These are phyloP conservation scores for Drosophila setosimentum DNA, from an alignment of 2,888 invertebrate genomes.

Conservation along the genomic window DNA sequence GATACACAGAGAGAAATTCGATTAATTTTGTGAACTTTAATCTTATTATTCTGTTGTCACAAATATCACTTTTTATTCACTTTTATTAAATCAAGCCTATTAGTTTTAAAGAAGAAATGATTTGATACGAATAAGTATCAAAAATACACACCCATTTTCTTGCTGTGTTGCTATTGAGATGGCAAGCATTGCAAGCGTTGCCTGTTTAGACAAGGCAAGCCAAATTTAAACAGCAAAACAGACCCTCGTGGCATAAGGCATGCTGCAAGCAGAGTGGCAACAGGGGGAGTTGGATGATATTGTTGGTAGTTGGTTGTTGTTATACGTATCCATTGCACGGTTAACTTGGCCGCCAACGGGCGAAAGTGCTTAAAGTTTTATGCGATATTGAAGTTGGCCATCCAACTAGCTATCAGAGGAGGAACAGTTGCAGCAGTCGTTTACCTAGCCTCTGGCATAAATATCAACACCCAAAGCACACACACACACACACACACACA, in stretches of 20 bases:
- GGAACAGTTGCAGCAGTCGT: constrained; percentile 9
- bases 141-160: not conserved
- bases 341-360: constrained; percentile 57
- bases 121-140: not conserved
- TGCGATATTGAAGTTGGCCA: constrained; percentile 66
- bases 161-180: not conserved
- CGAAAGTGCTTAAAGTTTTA: constrained; percentile 73
- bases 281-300: not conserved
- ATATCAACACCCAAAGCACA: constrained; percentile 11
- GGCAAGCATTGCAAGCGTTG: constrained; percentile 22
- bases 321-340: constrained; percentile 24
- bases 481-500: constrained; percentile 5
- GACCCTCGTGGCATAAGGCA: not conserved
- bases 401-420: constrained; percentile 41
- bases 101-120: not conserved
- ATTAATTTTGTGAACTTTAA: not conserved
- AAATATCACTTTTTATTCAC: not conserved
- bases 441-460: constrained; percentile 31
- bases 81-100: not conserved
- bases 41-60: not conserved
- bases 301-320: not conserved
- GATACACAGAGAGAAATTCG: not conserved
- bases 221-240: constrained; percentile 68
- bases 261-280: not conserved
- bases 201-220: constrained; percentile 56